Percentiles rank a stretch among this genome's conserved stretches.
Conservation (phyloP, 2,113 vertebrate genomes). For the Ictidomys tridecemlineatus region DNA sequence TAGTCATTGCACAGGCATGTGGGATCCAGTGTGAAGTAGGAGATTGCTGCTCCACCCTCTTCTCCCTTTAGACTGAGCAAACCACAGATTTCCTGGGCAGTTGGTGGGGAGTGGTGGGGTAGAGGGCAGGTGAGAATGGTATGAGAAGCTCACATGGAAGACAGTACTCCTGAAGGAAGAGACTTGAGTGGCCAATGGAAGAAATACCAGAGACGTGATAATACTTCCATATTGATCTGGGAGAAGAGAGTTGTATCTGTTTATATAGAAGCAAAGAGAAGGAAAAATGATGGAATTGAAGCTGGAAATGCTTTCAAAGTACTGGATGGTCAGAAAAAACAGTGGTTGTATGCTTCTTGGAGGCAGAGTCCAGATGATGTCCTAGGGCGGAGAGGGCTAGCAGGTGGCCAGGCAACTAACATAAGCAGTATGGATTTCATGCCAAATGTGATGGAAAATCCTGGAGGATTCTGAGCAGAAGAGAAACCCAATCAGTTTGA, state of each 20-base stretch:
- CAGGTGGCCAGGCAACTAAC: not conserved
- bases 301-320: not conserved
- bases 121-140: not conserved
- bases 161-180: not conserved
- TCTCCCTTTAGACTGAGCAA: not conserved
- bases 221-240: not conserved
- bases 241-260: not conserved
- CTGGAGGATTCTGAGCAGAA: not conserved
- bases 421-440: not conserved
- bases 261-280: not conserved
- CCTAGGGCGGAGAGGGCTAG: not conserved
- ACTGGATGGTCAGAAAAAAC: not conserved
- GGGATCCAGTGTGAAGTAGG: not conserved
- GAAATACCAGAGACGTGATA: not conserved
- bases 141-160: not conserved
- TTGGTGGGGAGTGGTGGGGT: not conserved
- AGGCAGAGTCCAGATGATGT: not conserved
- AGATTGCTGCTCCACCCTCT: not conserved
- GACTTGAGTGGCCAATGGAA: not conserved
- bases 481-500: not conserved
- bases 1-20: not conserved
- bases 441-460: not conserved
- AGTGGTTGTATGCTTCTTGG: rapidly evolving
- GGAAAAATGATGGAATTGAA: not conserved
- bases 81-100: not conserved